Evolutionary conservation across 2,888 invertebrate species (phyloP).

Genomic region (Melanargia galathea): DNA sequence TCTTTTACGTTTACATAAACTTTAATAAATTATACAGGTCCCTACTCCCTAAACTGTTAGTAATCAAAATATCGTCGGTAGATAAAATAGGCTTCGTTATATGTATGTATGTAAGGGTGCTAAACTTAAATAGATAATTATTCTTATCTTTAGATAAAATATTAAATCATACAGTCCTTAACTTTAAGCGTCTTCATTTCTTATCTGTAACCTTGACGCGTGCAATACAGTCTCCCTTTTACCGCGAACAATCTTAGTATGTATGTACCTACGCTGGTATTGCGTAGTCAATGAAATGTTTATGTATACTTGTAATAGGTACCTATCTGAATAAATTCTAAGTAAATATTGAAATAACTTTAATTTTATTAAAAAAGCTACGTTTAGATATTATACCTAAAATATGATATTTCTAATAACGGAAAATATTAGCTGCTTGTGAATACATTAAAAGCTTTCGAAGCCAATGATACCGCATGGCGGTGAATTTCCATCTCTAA

Average conservation of each 20-base stretch:
- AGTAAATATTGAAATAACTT: too few species aligned
- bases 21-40: too few species aligned
- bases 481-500: constrained; percentile 13
- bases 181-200: constrained; percentile 20
- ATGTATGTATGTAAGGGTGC: too few species aligned
- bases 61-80: too few species aligned
- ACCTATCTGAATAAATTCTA: not conserved
- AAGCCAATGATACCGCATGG: constrained; percentile 16
- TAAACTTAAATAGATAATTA: too few species aligned
- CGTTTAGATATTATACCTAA: too few species aligned
- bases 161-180: constrained; percentile 9
- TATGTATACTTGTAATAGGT: not conserved
- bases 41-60: too few species aligned
- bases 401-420: too few species aligned
- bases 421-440: constrained; percentile 6
- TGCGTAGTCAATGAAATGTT: not conserved
- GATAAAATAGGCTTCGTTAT: too few species aligned
- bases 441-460: constrained; percentile 19
- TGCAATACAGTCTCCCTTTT: constrained; percentile 24
- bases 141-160: too few species aligned
- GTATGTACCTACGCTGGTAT: not conserved
- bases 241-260: constrained; percentile 5
- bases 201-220: constrained; percentile 25
- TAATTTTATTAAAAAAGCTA: too few species aligned
- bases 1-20: too few species aligned